Percentiles rank a stretch among this genome's conserved stretches.
Evolutionary conservation across 92 coral and sea anemone genomes (phyloP).

Genomic region (Paramuricea clavata): DNA sequence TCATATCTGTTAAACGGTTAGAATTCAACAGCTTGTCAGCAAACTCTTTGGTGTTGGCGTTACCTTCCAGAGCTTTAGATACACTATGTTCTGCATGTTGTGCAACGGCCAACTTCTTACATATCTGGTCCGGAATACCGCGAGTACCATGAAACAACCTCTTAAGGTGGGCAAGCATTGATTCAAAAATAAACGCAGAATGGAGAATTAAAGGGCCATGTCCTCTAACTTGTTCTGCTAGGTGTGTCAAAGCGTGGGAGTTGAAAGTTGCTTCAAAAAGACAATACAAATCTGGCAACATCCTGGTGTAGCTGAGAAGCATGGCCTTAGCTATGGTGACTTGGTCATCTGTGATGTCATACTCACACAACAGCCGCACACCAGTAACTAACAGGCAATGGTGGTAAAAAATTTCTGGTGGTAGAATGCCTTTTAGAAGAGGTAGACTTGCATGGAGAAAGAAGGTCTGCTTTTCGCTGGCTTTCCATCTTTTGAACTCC

Average conservation of each 20-base stretch:
- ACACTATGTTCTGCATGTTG: conserved; percentile 13
- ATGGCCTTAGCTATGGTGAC: conserved; percentile 40
- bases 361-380: conserved; percentile 17
- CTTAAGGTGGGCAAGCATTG: conserved; percentile 31
- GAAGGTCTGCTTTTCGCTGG: conserved; percentile 69
- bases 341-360: conserved; percentile 34
- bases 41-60: neutral
- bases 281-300: conserved; percentile 28
- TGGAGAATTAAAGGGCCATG: conserved; percentile 57
- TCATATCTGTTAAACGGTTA: neutral
- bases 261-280: conserved; percentile 42
- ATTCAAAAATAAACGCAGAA: conserved; percentile 44
- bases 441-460: conserved; percentile 76
- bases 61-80: neutral
- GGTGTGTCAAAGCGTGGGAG: conserved; percentile 51
- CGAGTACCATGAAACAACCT: conserved; percentile 25
- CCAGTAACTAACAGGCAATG: conserved; percentile 69
- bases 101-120: neutral
- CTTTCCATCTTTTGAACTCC: conserved; percentile 76
- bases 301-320: conserved; percentile 38
- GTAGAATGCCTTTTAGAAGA: conserved; percentile 52
- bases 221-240: conserved; percentile 47
- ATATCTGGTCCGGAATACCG: conserved; percentile 34
- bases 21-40: neutral
- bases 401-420: conserved; percentile 69